Base-by-base conservation (phyloP, 2,888 invertebrate genomes). In the Cataglyphis altisquamis region DNA sequence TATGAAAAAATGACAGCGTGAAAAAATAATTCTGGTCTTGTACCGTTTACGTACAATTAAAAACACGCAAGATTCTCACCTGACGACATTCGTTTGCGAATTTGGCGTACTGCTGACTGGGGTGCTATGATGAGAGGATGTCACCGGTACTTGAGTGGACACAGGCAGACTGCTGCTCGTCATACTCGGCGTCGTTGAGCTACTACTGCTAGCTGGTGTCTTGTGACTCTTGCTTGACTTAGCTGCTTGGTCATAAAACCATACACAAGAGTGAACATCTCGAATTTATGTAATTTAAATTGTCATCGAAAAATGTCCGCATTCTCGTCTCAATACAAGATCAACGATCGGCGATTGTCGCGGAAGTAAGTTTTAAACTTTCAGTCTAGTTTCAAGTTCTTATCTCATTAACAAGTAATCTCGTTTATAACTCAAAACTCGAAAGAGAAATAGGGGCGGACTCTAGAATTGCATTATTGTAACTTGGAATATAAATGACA, bases 191-290 rank as follows among this genome's bases (percentile, higher is more conserved):
- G 92, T 90, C 67, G 92, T 92, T 85, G 92, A 92, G 88, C 91
- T 92, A 82, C 91, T 92, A 84, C 91, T 93, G 90, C 93, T 94
- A 60, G 81, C 52, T 74, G 94, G 92, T 75, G 94, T 92, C 91
- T 94, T 94, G 90, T 94, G 94, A 92, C 94, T 94, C 83, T 94
- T 94, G 89, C 93, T 94, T 92, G 94, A 94, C 92, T 94, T 94
- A 92, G 94, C 94, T 94, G 89, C 0, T 48, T 62, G 68, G 39
- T 55, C 78, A 36, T 48, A 29, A 62, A 70, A 70, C 60, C 70
- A 12, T 57, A 41, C 18, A 62, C 36, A 32, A 18, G 48, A 80
- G 18, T 78, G 25, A 60, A 70, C 32, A 62, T 15, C 12, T 21
- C 8, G 18, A 36, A 36, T 45, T 41, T n/a, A 5, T 10, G 1